Evolutionary conservation across 2,888 invertebrate species (phyloP), one percentile per base, ranked within the genome.

Genomic region (Parnassius mnemosyne): DNA sequence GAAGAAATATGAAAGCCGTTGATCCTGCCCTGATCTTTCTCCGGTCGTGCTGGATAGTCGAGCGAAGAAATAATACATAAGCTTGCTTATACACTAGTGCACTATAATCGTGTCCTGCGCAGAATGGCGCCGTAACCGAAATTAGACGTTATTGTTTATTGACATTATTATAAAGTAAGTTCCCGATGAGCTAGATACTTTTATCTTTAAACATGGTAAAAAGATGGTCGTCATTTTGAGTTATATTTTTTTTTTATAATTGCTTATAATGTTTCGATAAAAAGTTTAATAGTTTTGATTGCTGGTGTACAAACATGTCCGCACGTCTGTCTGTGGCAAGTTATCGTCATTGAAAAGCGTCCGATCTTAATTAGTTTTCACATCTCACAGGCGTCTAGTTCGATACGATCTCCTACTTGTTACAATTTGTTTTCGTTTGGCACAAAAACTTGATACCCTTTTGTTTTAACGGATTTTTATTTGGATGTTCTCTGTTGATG

Each of bases 281-380:
- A 88, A 90, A 89, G 84, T 88, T 89, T 42, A 89, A 89, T 90
- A 90, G 90, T 90, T 91, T 91, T 87, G 88, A 88, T 87, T 84
- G 88, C 86, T 84, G 86, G 85, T 87, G 87, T 83, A 87, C 83
- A 85, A 85, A 87, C 83, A 85, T 80, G 84, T 81, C 83, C 79
- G 81, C 76, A 75, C 80, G 82, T 83, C 84, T 80, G 85, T 85
- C 85, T 79, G 80, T 70, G 73, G 78, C 80, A 78, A 88, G 84
- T 89, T 91, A 91, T 91, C 91, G 87, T 82, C 81, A 78, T 84
- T 87, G 90, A 87, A 89, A 89, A 90, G 85, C 87, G 80, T 78
- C 83, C 85, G 89, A 91, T 91, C 91, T 90, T 91, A 91, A 91
- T 91, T 91, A 91, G 88, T 89, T 91, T 89, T 90, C 88, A 89